Base-by-base conservation (phyloP, 1,140 invertebrate species). In the Brachionus angularis region DNA sequence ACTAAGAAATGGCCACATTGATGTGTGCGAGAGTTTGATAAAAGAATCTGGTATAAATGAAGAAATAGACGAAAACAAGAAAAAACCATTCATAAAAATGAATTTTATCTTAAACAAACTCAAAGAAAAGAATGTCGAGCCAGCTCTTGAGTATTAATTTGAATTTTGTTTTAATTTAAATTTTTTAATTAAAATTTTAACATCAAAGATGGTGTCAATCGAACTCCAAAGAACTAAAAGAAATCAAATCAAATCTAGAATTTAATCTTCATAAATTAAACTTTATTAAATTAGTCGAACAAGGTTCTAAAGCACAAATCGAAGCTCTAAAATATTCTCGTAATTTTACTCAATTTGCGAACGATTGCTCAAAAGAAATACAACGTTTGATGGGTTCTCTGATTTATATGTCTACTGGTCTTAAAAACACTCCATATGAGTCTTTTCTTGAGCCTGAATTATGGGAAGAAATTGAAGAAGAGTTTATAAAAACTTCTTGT, bases 401-500 rank as follows among this genome's bases (percentile, higher is more conserved):
- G 61, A 80, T 93, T 33, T 94, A 89, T 79, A 81, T 92, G 46
- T 87, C 86, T 16, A 86, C 88, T 76, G 91, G 89, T 5, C 86
- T 93, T 46, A 84, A 86, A 67, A 86, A 86, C 36, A 92, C 91
- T 25, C 91, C 91, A 0, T 94, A 94, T 76, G 85, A 86, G 74
- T 86, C 87, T 77, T 84, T 93, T 53, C 80, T 92, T 7, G 87
- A 89, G 77, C 85, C 87, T 14, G 87, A 87, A 49, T 85, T 89
- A 75, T 93, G 91, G 91, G 84, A 87, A 5, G 88, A 89, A 76
- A 88, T 90, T n/a, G 87, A 86, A 78, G 93, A 96, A 78, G 86
- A 91, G 74, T 98, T 97, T 79, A 88, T 90, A 4, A 86, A 88
- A 77, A 93, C 96, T 84, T 91, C 94, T 18, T 97, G 94, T 82